A percentile compares a stretch with the other conserved stretches of the same genome.
Conservation (phyloP, 2,797 vertebrate genomes). For the Lophotriccus pileatus region DNA sequence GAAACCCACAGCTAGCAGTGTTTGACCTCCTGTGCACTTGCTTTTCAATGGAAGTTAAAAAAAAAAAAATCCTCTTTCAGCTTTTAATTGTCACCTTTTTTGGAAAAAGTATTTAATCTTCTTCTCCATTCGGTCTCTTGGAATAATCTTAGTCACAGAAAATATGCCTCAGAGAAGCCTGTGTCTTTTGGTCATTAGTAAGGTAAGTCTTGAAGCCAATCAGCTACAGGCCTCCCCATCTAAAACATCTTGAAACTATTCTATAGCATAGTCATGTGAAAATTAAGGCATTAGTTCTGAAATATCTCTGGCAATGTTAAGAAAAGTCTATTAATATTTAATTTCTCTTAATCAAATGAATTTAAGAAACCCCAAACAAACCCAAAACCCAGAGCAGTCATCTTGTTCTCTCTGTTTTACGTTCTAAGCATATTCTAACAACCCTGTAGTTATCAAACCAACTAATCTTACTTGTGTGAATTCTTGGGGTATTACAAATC, state of each 20-base stretch:
- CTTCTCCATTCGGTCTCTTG: neutral
- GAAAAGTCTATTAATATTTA: neutral
- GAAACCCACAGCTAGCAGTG: neutral
- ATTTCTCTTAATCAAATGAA: neutral
- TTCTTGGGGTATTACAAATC: neutral
- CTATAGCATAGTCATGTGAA: neutral
- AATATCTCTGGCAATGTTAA: neutral
- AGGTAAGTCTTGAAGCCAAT: neutral
- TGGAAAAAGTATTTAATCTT: neutral
- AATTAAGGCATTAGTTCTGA: neutral
- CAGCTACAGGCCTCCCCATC: neutral
- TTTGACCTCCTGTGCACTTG: constrained; percentile 24
- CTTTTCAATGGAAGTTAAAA: neutral
- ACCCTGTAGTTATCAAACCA: neutral
- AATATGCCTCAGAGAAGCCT: neutral
- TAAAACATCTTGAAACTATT: neutral
- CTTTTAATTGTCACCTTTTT: neutral
- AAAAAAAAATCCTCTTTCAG: neutral
- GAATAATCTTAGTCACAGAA: neutral
- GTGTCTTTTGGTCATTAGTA: neutral
- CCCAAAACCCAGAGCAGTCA: neutral
- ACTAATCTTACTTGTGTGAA: neutral
- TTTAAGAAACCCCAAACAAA: neutral
- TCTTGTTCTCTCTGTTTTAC: neutral
- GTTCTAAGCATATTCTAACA: neutral